Base-by-base conservation (phyloP, 2,113 vertebrate genomes). In the Rhipidura dahli region DNA sequence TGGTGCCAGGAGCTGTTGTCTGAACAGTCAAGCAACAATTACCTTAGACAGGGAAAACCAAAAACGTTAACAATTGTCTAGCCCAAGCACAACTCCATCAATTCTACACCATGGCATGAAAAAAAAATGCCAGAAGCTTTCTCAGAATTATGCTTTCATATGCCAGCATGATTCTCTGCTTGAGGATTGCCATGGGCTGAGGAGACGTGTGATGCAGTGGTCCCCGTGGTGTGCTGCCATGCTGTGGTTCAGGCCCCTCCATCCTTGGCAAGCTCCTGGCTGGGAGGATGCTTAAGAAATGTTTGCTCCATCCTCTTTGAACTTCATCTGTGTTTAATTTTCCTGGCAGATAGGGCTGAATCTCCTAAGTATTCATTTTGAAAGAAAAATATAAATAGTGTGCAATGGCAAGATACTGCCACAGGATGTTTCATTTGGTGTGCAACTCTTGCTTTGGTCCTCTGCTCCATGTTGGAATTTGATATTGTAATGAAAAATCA, bases 141-240 rank as follows among this genome's bases (percentile, higher is more conserved):
- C 51, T 33, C 42, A 70, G 51, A 8, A 6, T 72, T 81, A 87
- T 93, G 16, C 23, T 84, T 91, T 82, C 47, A 50, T 10, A 18
- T 50, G 22, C 51, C 75, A 45, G 4, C 35, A 23, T 21, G 15
- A 40, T 22, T 7, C 20, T 82, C 26, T 57, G 59, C 30, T 49
- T 23, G 5, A n/a, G 33, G 63, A 44, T 30, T 50, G n/a, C 61
- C 45, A 31, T 0, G 1, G 3, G 22, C 31, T 0, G 0, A 72
- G 64, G 22, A 89, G 37, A 42, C 0, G 1, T 3, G 14, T 3
- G 4, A 28, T 73, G 40, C 35, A 17, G 24, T 2, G 3, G 70
- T 37, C 9, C 13, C 1, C 0, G 33, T 49, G 31, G 10, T 30
- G 24, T 39, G 35, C 33, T 59, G 33, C 33, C 50, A 87, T 73